Percentiles rank a stretch among this genome's conserved stretches.
These are phyloP conservation scores for Exocentrus adspersus DNA, from an alignment of 2,888 invertebrate species.

Conservation along the genomic window DNA sequence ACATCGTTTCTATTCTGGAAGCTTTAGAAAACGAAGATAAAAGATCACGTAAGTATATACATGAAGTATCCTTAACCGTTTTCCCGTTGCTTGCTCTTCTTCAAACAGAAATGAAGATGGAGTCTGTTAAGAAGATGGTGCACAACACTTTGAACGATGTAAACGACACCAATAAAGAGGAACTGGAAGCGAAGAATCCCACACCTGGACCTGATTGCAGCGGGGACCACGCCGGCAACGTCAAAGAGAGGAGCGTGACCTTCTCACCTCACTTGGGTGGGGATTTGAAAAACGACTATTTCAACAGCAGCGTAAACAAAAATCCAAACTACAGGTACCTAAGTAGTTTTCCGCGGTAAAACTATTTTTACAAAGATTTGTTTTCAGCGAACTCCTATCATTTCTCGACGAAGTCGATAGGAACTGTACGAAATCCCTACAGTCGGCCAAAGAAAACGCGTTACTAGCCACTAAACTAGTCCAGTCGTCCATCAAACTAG, in stretches of 20 bases:
- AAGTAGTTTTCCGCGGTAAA: too few species aligned
- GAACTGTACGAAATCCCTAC: slow-evolving; percentile 56
- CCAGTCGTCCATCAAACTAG: slow-evolving; percentile 53
- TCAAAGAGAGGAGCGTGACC: slow-evolving; percentile 33
- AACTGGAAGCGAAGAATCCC: too few species aligned
- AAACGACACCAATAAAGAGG: neutral
- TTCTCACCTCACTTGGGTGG: slow-evolving; percentile 39
- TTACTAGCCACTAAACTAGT: slow-evolving; percentile 50
- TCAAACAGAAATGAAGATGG: slow-evolving; percentile 47
- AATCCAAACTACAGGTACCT: slow-evolving; percentile 52
- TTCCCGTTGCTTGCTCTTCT: too few species aligned
- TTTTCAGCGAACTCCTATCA: slow-evolving; percentile 71
- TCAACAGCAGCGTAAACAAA: neutral
- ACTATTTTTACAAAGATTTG: too few species aligned
- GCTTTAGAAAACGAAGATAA: slow-evolving; percentile 64
- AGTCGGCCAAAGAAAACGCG: slow-evolving; percentile 54
- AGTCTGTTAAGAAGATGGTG: slow-evolving; percentile 57
- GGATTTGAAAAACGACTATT: neutral
- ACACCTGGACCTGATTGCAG: too few species aligned
- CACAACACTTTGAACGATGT: neutral
- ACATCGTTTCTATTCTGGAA: slow-evolving; percentile 63
- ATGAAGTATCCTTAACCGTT: too few species aligned
- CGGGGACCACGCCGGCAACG: neutral
- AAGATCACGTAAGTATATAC: slow-evolving; percentile 57
- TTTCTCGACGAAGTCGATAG: slow-evolving; percentile 74